Conservation (phyloP, 2,888 invertebrate species). For the Hipparchia semele region DNA sequence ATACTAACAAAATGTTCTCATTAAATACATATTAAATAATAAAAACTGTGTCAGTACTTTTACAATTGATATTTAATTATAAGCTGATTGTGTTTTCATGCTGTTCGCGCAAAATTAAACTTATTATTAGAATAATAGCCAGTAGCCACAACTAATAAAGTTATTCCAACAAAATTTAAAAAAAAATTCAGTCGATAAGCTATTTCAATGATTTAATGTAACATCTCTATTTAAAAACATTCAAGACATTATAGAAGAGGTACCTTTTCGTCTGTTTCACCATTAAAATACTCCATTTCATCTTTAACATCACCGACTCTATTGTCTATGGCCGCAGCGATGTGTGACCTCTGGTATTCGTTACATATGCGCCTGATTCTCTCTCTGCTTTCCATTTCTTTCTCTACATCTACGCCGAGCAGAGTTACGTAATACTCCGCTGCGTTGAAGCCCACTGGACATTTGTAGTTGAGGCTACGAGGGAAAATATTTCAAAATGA, state of each 20-base stretch:
- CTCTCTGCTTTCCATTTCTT: constrained; percentile 69
- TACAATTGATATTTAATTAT: too few species aligned
- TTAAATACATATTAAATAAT: too few species aligned
- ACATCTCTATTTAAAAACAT: neutral
- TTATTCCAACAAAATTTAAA: too few species aligned
- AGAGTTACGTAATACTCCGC: constrained; percentile 92
- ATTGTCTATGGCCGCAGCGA: constrained; percentile 64
- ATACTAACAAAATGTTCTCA: too few species aligned
- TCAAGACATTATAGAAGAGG: too few species aligned
- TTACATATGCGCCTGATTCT: constrained; percentile 80
- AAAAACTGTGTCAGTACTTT: too few species aligned
- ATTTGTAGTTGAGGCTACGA: constrained; percentile 84
- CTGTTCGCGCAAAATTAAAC: too few species aligned
- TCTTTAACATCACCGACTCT: constrained; percentile 69
- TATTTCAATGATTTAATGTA: too few species aligned
- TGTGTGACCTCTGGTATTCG: constrained; percentile 78
- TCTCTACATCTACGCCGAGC: constrained; percentile 73
- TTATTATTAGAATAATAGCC: too few species aligned
- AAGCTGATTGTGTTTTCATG: too few species aligned
- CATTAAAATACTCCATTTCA: constrained; percentile 72
- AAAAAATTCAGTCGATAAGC: too few species aligned
- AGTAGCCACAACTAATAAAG: too few species aligned
- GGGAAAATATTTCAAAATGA: neutral
- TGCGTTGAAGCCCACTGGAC: constrained; percentile 91
- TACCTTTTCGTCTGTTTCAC: constrained; percentile 65